Evolutionary conservation across 2,797 vertebrate species (phyloP).

Genomic region (Moxostoma hubbsi): DNA sequence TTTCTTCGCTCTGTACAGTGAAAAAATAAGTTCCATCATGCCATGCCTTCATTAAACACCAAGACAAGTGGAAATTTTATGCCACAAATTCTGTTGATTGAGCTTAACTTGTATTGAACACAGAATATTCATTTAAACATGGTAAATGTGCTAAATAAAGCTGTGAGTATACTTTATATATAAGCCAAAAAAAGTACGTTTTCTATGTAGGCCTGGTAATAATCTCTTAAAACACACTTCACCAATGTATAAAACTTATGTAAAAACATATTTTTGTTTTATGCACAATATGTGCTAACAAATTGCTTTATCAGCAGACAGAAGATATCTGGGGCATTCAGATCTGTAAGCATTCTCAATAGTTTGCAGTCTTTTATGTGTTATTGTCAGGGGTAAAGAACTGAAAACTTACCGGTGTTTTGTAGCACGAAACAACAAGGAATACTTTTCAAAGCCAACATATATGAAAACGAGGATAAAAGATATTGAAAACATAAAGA

Average conservation of each 20-base stretch:
- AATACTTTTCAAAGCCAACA: slow-evolving; percentile 17
- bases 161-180: background rate
- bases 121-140: background rate
- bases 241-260: background rate
- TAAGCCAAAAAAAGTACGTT: too few species aligned
- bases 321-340: background rate
- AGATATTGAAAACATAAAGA: slow-evolving; percentile 9
- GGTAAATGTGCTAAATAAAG: background rate
- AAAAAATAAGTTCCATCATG: too few species aligned
- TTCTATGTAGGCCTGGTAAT: background rate
- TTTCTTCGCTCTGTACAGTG: too few species aligned
- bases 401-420: background rate
- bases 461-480: slow-evolving; percentile 9
- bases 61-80: too few species aligned
- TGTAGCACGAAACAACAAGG: slow-evolving; percentile 17
- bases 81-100: too few species aligned
- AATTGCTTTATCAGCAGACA: background rate
- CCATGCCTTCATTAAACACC: too few species aligned
- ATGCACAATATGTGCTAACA: background rate
- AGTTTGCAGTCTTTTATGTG: background rate
- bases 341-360: background rate
- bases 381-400: slow-evolving; percentile 9
- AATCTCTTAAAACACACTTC: background rate
- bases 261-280: background rate
- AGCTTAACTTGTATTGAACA: background rate